Evolutionary conservation across 1,140 invertebrate genomes (phyloP).

Genomic region (Dinothrombium tinctorium): DNA sequence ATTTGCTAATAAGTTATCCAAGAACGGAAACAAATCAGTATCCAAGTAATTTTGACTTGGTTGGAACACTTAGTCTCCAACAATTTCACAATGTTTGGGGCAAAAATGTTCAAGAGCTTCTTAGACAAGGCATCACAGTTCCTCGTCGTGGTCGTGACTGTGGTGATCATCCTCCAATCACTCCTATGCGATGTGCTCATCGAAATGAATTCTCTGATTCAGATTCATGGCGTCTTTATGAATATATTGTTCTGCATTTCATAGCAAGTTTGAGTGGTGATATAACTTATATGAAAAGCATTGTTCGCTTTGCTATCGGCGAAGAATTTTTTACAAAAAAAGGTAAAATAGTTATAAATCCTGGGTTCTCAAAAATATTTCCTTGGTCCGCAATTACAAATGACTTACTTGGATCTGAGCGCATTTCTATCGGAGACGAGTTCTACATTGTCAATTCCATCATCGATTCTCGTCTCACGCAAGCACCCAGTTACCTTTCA

Average conservation of each 20-base stretch:
- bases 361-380: slow-evolving; percentile 79
- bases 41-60: slow-evolving; percentile 77
- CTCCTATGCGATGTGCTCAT: slow-evolving; percentile 65
- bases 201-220: slow-evolving; percentile 51
- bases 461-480: slow-evolving; percentile 66
- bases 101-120: slow-evolving; percentile 34
- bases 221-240: slow-evolving; percentile 79
- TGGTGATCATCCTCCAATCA: slow-evolving; percentile 97
- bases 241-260: slow-evolving; percentile 90
- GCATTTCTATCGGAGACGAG: slow-evolving; percentile 6
- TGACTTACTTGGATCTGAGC: slow-evolving; percentile 48
- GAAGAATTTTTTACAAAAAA: slow-evolving; percentile 58
- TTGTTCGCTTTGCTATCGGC: slow-evolving; percentile 47
- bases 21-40: slow-evolving; percentile 91
- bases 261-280: slow-evolving; percentile 53
- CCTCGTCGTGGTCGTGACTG: slow-evolving; percentile 72
- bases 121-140: slow-evolving; percentile 37
- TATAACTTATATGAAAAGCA: slow-evolving; percentile 63
- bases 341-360: slow-evolving; percentile 62
- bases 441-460: slow-evolving; percentile 26
- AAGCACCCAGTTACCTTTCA: slow-evolving; percentile 86
- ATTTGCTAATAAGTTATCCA: neutral
- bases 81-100: slow-evolving; percentile 49
- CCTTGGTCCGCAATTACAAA: slow-evolving; percentile 66
- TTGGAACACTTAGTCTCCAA: slow-evolving; percentile 42